phyloP scores from a whole-genome alignment of 2,113 vertebrate species.

The Rhabdomys dilectus region DNA sequence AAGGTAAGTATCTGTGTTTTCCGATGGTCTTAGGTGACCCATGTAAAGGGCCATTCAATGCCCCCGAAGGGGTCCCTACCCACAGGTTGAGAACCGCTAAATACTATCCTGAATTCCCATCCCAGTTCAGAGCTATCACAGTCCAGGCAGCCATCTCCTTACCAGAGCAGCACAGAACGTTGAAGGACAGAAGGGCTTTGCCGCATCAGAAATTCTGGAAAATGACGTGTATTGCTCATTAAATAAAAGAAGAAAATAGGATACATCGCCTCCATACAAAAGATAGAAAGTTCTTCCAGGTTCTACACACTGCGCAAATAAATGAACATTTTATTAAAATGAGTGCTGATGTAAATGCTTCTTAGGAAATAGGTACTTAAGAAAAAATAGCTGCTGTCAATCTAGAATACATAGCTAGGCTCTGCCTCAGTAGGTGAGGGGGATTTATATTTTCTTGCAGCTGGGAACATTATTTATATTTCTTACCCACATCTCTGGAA shows the following conservation, averaged over 20 bases:
- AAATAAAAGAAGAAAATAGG: constrained; percentile 1
- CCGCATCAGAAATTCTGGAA: constrained; percentile 36
- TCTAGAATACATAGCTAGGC: constrained; percentile 46
- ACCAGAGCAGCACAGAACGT: not conserved
- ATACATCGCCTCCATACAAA: not conserved
- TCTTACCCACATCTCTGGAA: constrained; percentile 49
- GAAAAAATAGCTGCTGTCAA: constrained; percentile 55
- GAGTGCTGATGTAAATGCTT: constrained; percentile 34
- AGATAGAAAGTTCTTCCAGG: constrained; percentile 16
- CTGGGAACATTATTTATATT: constrained; percentile 58
- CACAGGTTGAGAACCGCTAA: not conserved
- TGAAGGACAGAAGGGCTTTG: not conserved
- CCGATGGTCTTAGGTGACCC: not conserved
- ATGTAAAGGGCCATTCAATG: not conserved
- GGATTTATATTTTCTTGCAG: constrained; percentile 59
- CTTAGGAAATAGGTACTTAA: constrained; percentile 57
- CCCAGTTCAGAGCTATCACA: not conserved
- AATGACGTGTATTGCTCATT: not conserved
- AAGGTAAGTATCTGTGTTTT: not conserved
- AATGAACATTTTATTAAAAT: constrained; percentile 59
- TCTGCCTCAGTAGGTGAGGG: constrained; percentile 29
- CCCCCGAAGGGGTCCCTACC: not conserved
- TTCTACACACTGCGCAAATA: constrained; percentile 25
- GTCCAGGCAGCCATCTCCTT: not conserved
- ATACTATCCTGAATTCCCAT: no score